Evolutionary conservation across 2,888 invertebrate species (phyloP).

Genomic region (Tricholauxania praeusta): DNA sequence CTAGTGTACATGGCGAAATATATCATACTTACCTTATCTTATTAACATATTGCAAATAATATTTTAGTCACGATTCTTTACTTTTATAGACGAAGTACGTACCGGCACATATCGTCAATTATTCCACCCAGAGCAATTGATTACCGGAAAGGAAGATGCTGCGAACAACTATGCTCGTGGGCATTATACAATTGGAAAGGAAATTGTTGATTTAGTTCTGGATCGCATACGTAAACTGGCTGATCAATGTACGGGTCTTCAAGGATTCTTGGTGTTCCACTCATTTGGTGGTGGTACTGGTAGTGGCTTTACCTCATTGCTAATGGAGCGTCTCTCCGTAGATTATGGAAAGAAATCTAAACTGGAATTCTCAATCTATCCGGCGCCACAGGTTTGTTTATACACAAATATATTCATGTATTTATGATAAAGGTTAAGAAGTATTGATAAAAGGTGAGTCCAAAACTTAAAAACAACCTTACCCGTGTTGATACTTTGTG

Average conservation of each 20-base stretch:
- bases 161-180: slow-evolving; percentile 95
- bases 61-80: slow-evolving; percentile 14
- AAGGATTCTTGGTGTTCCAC: slow-evolving; percentile 93
- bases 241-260: slow-evolving; percentile 87
- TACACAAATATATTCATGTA: neutral
- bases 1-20: neutral
- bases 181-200: slow-evolving; percentile 94
- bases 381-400: slow-evolving; percentile 85
- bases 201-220: slow-evolving; percentile 86
- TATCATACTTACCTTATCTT: slow-evolving; percentile 13
- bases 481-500: too few relatives aligned
- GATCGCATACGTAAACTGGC: slow-evolving; percentile 85
- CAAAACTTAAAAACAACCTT: too few relatives aligned
- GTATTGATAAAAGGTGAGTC: neutral
- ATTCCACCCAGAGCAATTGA: slow-evolving; percentile 92
- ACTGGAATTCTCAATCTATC: slow-evolving; percentile 93
- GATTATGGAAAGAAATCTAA: slow-evolving; percentile 96
- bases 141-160: slow-evolving; percentile 93
- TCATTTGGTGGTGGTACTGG: slow-evolving; percentile 93
- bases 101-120: slow-evolving; percentile 86
- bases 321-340: slow-evolving; percentile 92
- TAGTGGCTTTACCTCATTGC: slow-evolving; percentile 90
- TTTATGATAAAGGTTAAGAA: neutral
- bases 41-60: neutral
- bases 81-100: slow-evolving; percentile 78